Percentiles rank a stretch among this genome's conserved stretches.
These are phyloP conservation scores for Apomyelois bistriatella DNA, from an alignment of 2,888 invertebrate species.

Conservation along the genomic window DNA sequence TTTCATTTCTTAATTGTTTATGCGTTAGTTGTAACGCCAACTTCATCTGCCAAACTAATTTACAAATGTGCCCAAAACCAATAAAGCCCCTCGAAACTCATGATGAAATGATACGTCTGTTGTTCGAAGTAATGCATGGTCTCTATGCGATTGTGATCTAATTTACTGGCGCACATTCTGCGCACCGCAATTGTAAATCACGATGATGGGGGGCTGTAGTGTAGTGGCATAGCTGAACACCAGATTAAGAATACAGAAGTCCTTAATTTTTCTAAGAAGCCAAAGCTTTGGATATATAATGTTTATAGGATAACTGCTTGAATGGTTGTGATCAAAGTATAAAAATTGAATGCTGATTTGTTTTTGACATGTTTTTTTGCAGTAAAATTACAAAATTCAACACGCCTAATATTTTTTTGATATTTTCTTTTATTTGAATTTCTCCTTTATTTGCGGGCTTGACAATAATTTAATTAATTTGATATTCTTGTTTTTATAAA, in stretches of 20 bases:
- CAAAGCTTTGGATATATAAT: background rate
- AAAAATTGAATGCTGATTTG: too few relatives aligned
- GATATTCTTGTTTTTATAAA: too few relatives aligned
- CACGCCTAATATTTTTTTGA: too few relatives aligned
- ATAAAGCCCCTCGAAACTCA: background rate
- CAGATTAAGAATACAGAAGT: background rate
- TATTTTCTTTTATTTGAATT: too few relatives aligned
- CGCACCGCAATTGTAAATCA: constrained; percentile 64
- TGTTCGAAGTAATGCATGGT: constrained; percentile 27
- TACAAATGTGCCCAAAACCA: background rate
- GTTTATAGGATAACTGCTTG: too few relatives aligned
- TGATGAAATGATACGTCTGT: background rate
- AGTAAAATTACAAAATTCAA: too few relatives aligned
- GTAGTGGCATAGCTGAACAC: background rate
- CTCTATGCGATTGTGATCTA: constrained; percentile 73
- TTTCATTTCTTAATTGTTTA: too few relatives aligned
- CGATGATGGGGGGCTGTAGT: constrained; percentile 51
- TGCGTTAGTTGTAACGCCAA: too few relatives aligned
- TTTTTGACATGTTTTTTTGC: too few relatives aligned
- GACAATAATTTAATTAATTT: too few relatives aligned
- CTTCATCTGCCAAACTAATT: background rate
- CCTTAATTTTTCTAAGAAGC: background rate
- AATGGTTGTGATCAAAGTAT: too few relatives aligned
- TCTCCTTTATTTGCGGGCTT: too few relatives aligned
- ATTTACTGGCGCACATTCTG: constrained; percentile 72